phyloP scores from a whole-genome alignment of 2,113 vertebrate species.

The Barnardius zonarius region DNA sequence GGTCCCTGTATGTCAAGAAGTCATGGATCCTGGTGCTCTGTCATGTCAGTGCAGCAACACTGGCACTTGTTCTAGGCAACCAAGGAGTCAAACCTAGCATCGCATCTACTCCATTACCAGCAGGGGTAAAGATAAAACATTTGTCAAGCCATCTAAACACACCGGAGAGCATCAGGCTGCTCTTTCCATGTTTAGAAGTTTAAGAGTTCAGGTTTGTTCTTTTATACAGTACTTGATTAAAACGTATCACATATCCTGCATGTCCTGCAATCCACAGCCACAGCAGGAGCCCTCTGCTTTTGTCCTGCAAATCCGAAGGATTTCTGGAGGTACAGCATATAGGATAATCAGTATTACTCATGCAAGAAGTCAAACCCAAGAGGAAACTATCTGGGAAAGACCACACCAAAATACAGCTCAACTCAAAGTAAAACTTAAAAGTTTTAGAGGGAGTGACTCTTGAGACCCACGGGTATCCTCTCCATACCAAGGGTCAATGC shows the following conservation, averaged over 20 bases:
- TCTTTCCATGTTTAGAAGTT: background rate
- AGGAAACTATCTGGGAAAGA: background rate
- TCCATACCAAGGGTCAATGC: background rate
- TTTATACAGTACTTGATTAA: slow-evolving; percentile 8
- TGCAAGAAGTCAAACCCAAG: background rate
- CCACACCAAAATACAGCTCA: background rate
- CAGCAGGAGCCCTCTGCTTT: background rate
- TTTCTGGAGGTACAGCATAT: background rate
- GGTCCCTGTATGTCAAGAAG: background rate
- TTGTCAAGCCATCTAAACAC: background rate
- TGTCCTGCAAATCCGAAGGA: background rate
- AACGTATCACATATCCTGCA: background rate
- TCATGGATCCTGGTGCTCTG: background rate
- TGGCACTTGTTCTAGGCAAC: background rate
- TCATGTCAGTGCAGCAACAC: background rate
- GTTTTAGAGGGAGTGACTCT: background rate
- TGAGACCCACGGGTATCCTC: background rate
- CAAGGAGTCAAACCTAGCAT: background rate
- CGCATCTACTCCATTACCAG: background rate
- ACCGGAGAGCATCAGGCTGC: background rate
- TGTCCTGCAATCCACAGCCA: background rate
- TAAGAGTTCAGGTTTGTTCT: background rate
- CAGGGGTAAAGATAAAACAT: background rate
- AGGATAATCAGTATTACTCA: background rate
- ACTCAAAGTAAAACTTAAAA: background rate